Conservation (phyloP, 2,113 vertebrate species). For the Bolborhynchus lineola region DNA sequence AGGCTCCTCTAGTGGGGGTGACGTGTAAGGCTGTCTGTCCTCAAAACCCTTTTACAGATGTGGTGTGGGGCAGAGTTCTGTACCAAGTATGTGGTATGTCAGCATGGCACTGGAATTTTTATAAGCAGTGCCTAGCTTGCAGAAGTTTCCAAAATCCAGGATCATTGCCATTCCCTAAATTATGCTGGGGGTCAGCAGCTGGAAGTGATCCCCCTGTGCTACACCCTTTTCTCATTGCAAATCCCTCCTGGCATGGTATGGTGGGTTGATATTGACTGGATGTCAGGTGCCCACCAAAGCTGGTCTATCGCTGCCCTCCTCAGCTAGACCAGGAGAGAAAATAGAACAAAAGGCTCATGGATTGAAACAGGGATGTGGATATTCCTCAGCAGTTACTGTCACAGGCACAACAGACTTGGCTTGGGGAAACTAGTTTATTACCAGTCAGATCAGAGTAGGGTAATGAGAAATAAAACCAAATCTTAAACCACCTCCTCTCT, state of each 20-base stretch:
- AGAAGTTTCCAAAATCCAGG: background rate
- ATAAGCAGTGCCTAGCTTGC: background rate
- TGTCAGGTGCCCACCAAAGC: background rate
- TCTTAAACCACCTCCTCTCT: background rate
- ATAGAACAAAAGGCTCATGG: background rate
- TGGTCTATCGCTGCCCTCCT: background rate
- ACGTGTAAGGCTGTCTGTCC: background rate
- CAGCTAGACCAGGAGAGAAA: background rate
- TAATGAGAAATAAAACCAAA: background rate
- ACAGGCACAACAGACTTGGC: background rate
- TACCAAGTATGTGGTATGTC: rapidly evolving
- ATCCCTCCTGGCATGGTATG: background rate
- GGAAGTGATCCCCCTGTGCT: background rate
- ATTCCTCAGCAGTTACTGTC: background rate
- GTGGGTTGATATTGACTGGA: background rate
- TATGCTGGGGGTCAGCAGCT: background rate
- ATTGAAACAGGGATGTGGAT: background rate
- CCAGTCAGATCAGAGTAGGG: background rate
- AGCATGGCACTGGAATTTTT: background rate
- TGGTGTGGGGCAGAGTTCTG: background rate
- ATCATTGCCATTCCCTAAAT: background rate
- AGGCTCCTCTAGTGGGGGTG: background rate
- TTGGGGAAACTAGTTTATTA: background rate
- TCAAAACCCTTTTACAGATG: background rate
- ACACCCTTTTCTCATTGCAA: background rate